phyloP scores from a whole-genome alignment of 2,888 invertebrate species.

The Lydus trimaculatus region DNA sequence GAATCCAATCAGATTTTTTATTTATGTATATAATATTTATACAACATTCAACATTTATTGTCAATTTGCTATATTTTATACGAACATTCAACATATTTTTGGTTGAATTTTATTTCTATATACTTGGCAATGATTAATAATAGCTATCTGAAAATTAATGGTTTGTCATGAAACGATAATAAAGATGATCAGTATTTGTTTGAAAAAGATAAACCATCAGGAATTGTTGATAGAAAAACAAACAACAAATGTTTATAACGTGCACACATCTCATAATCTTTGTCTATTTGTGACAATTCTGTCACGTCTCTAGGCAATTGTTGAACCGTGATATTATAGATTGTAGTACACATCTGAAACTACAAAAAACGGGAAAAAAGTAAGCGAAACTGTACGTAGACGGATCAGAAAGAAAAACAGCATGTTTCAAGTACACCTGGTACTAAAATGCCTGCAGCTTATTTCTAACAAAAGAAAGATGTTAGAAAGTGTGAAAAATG shows the following conservation, averaged over 20 bases:
- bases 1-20: neutral
- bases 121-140: conserved; percentile 7
- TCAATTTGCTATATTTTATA: neutral
- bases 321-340: conserved; percentile 14
- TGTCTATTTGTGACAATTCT: conserved; percentile 6
- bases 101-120: neutral
- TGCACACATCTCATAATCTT: neutral
- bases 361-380: neutral
- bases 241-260: neutral
- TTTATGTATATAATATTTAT: neutral
- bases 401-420: neutral
- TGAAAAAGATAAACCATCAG: neutral
- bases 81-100: neutral
- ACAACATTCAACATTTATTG: neutral
- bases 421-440: neutral
- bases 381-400: neutral
- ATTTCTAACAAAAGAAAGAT: neutral
- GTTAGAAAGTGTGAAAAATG: neutral
- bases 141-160: conserved; percentile 1
- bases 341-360: conserved; percentile 4
- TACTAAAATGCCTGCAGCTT: neutral
- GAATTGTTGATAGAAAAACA: neutral
- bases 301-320: conserved; percentile 11
- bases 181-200: neutral
- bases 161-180: neutral